Base-by-base conservation (phyloP, 2,888 invertebrate genomes). In the Gibbula magus region DNA sequence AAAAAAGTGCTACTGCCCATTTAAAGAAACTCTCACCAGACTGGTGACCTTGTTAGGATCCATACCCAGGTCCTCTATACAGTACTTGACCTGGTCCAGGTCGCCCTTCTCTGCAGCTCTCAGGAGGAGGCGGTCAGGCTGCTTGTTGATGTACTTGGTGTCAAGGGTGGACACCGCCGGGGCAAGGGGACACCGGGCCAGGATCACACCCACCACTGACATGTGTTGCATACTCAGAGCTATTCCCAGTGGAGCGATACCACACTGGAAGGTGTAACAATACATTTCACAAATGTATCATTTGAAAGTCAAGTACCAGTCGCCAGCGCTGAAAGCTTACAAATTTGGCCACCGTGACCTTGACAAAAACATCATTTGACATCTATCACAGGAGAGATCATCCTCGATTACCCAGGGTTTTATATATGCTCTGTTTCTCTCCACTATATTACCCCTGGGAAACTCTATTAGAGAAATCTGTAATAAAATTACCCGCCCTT, bases 41-140 rank as follows among this genome's bases (percentile, higher is more conserved):
- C 61, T 61, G 61, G 61, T 61, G 61, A 61, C 61, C 29, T 61
- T 61, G 29, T 61, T 61, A 13, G 61, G 61, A 25, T 61, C 61
- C 16, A 61, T 29, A 16, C 61, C 61, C 8, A 61, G 61, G 16
- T 61, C 61, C 1, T 61, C 61, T 5, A 61, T 61, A 29, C 61
- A 61, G 13, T 29, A 29, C 29, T 61, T 61, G 29, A 61, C 61
- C 29, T 61, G 61, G 16, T 61, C 61, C 25, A 61, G 29, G 61
- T 61, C 61, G 2, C 61, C 61, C 25, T 29, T 61, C 29, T 61
- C 25, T 10, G 61, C 61, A 0, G 61, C 61, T 25, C 61, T 25
- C n/a, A 61, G 29, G 29, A 61, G 22, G 29, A 61, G 25, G 5
- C 29, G 29, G 22, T 61, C 61, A 29, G 61, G 61, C 29, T 61